Evolutionary conservation across 1,140 invertebrate species (phyloP).

Genomic region (Panagrolaimus sp.): DNA sequence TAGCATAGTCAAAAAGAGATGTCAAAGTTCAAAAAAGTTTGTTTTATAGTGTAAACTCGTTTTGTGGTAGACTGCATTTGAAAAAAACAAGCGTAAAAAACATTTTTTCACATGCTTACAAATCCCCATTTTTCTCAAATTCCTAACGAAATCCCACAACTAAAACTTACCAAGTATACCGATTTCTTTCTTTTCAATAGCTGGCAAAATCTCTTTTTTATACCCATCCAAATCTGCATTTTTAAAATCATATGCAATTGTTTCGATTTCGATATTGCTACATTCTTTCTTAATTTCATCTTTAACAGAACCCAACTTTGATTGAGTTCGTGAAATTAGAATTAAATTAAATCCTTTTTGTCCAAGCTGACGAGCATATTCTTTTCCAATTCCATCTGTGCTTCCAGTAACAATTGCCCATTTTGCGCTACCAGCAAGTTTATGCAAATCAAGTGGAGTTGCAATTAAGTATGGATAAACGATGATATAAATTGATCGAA

Average conservation of each 20-base stretch:
- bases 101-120: too few species aligned
- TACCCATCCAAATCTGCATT: neutral
- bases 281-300: constrained; percentile 7
- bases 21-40: too few species aligned
- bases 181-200: neutral
- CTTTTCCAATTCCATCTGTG: constrained; percentile 31
- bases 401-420: constrained; percentile 22
- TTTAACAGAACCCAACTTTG: constrained; percentile 17
- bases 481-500: constrained; percentile 28
- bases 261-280: neutral
- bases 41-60: too few species aligned
- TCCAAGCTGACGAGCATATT: constrained; percentile 19
- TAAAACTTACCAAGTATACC: neutral
- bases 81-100: too few species aligned
- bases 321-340: constrained; percentile 12
- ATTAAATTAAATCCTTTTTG: constrained; percentile 20
- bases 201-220: neutral
- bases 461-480: constrained; percentile 45
- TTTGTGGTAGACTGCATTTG: too few species aligned
- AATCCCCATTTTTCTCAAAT: constrained; percentile 5
- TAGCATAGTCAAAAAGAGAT: too few species aligned
- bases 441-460: constrained; percentile 38
- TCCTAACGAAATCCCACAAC: too few species aligned
- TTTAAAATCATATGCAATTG: constrained; percentile 10
- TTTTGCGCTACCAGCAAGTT: constrained; percentile 35